Evolutionary conservation across 1,140 invertebrate species (phyloP).

Genomic region (Maconellicoccus hirsutus): DNA sequence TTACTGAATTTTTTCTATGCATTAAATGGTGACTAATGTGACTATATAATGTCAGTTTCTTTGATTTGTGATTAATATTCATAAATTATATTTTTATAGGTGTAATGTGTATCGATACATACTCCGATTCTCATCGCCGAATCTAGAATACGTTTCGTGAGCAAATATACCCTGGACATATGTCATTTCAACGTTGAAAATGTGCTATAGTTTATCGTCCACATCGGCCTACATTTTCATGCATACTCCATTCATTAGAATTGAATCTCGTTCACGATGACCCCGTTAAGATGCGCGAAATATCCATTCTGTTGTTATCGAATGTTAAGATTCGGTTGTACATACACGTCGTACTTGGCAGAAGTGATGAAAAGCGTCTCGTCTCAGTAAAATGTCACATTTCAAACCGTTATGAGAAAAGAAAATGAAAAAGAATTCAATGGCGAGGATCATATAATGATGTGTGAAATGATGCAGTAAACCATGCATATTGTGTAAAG

Average conservation of each 20-base stretch:
- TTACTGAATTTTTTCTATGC: too few relatives aligned
- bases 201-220: not conserved
- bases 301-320: not conserved
- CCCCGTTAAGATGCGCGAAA: not conserved
- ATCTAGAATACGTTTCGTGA: too few relatives aligned
- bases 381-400: not conserved
- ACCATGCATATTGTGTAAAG: not conserved
- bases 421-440: not conserved
- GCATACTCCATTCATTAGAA: not conserved
- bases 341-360: not conserved
- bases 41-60: too few relatives aligned
- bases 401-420: constrained; percentile 3
- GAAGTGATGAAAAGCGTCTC: not conserved
- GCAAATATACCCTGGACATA: too few relatives aligned
- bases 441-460: not conserved
- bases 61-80: too few relatives aligned
- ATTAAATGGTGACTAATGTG: too few relatives aligned
- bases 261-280: not conserved
- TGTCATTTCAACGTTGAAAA: not conserved
- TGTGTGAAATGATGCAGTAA: not conserved
- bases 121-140: too few relatives aligned
- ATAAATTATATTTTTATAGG: too few relatives aligned
- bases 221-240: not conserved
- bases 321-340: not conserved
- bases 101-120: too few relatives aligned